Base-by-base conservation (phyloP, 1,140 invertebrate genomes). In the Drosophila paulistorum region DNA sequence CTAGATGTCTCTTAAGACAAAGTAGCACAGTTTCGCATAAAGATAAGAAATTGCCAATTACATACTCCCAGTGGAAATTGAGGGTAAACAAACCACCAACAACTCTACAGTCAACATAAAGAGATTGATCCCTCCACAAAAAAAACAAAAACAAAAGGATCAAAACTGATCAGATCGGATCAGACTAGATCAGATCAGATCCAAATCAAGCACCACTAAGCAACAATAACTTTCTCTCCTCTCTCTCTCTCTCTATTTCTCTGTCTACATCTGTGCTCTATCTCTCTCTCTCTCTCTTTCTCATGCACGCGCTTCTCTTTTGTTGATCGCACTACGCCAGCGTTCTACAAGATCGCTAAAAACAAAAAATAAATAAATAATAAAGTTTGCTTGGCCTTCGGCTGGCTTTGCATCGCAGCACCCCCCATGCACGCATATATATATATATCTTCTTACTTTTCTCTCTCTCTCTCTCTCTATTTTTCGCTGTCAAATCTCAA, bases 31-130 rank as follows among this genome's bases (percentile, higher is more conserved):
- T 87, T 90, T 82, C 77, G 79, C 91, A 82, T 91, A 91, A 85
- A 89, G 81, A 90, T 92, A 92, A 92, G 90, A 92, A 92, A 92
- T 91, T 92, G 90, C 91, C 90, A 91, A 92, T 92, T 91, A 92
- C 91, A 85, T 92, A 92, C 84, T 92, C 91, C 90, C 90, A 92
- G 80, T 92, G 91, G 91, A 92, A 92, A 90, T 90, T 82, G 90
- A 90, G 91, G 91, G 91, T 92, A 92, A 91, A 86, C 80, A 83
- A 51, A 30, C 30, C 20, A 37, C 7, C 45, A 51, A 51, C 45
- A 51, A 51, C 45, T 10, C 45, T 23, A 51, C 45, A 51, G 45
- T 51, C 45, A 51, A 79, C 54, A 63, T 10, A 39, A 39, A 77
- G 70, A 57, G 11, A 33, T 9, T 9, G 33, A 35, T 35, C 11